A percentile compares a stretch with the other conserved stretches of the same genome.
Conservation (phyloP, 1,140 invertebrate genomes). For the Hyphantria cunea region DNA sequence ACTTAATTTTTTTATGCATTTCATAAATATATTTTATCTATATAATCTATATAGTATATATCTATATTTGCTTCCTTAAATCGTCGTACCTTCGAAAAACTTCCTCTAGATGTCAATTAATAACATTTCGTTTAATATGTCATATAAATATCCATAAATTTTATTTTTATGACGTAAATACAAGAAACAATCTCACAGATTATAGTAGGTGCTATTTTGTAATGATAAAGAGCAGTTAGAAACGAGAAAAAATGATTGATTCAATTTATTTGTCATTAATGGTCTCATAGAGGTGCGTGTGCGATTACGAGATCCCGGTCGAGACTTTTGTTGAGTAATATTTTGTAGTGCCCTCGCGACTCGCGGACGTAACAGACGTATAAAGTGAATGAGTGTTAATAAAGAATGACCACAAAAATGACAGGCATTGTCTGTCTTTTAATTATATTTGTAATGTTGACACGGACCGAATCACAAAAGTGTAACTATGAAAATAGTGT, state of each 20-base stretch:
- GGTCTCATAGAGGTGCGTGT: not conserved
- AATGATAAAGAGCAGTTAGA: no score
- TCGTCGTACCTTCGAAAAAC: no score
- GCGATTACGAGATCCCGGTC: not conserved
- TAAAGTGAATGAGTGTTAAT: not conserved
- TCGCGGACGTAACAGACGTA: not conserved
- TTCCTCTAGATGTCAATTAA: no score
- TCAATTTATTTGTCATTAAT: slow-evolving; percentile 3
- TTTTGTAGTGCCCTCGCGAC: not conserved
- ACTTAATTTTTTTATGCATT: no score
- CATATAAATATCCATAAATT: no score
- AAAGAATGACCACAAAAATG: not conserved
- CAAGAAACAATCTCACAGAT: no score
- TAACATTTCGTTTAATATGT: no score
- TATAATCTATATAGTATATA: no score
- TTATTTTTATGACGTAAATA: no score
- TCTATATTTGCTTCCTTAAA: no score
- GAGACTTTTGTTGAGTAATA: not conserved
- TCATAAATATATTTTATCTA: no score
- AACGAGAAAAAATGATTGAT: not conserved
- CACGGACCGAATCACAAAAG: not conserved
- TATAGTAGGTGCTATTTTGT: no score
- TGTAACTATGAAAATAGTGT: slow-evolving; percentile 6
- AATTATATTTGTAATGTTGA: not conserved
- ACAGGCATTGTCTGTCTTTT: not conserved